phyloP scores from a whole-genome alignment of 2,888 invertebrate species.

The Colostygia pectinataria region DNA sequence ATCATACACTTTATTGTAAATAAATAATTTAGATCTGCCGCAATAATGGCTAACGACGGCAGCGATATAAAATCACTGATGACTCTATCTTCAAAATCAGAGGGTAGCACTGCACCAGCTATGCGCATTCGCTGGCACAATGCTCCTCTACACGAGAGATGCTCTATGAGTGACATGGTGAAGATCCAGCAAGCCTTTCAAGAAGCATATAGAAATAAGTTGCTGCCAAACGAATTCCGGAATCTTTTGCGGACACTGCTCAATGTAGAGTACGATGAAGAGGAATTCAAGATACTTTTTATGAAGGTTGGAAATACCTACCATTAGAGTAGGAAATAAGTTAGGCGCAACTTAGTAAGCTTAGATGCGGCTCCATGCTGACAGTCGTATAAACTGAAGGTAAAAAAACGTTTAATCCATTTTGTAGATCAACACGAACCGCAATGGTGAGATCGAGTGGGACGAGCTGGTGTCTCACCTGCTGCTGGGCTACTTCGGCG shows the following conservation, averaged over 20 bases:
- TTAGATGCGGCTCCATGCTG: too few species aligned
- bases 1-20: slow-evolving; percentile 1
- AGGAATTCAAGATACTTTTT: slow-evolving; percentile 85
- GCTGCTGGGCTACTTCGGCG: slow-evolving; percentile 87
- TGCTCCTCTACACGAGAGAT: slow-evolving; percentile 64
- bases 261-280: slow-evolving; percentile 78
- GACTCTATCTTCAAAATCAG: slow-evolving; percentile 60
- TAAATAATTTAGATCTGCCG: not conserved
- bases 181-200: slow-evolving; percentile 75
- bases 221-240: slow-evolving; percentile 69
- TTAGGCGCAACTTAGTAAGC: too few species aligned
- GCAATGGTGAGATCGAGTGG: slow-evolving; percentile 85
- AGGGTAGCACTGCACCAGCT: slow-evolving; percentile 52
- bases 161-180: slow-evolving; percentile 69
- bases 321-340: too few species aligned
- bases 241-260: slow-evolving; percentile 64
- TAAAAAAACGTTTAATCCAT: not conserved
- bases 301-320: slow-evolving; percentile 70
- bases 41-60: slow-evolving; percentile 57
- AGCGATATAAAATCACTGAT: slow-evolving; percentile 61
- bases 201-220: slow-evolving; percentile 59
- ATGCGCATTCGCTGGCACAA: slow-evolving; percentile 54
- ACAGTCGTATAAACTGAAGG: not conserved
- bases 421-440: slow-evolving; percentile 82
- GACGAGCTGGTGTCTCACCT: slow-evolving; percentile 91